Conservation (phyloP, 2,888 invertebrate genomes). For the Leptopilina myrica region DNA sequence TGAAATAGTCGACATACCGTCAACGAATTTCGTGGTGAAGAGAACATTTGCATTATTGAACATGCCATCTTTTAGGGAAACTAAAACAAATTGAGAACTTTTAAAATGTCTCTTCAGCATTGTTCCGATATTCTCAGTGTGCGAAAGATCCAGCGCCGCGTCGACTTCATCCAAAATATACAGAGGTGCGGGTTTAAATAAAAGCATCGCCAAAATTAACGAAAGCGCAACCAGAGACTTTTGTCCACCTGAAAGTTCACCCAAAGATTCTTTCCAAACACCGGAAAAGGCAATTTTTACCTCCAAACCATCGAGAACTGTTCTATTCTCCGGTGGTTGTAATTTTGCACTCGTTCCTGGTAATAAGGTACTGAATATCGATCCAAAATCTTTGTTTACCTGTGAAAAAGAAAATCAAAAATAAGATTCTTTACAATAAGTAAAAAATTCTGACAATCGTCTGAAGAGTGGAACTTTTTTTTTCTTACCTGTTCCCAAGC, state of each 20-base stretch:
- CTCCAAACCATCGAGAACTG: conserved; percentile 92
- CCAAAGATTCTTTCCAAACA: conserved; percentile 96
- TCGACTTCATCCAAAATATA: conserved; percentile 99
- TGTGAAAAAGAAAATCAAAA: conserved; percentile 58
- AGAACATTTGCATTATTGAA: conserved; percentile 99
- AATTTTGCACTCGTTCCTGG: conserved; percentile 94
- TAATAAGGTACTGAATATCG: conserved; percentile 93
- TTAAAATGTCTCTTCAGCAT: conserved; percentile 95
- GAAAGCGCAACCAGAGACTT: conserved; percentile 97
- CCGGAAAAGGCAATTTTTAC: conserved; percentile 94
- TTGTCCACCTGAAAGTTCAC: conserved; percentile 98
- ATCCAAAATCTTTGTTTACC: conserved; percentile 95
- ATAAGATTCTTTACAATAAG: too few species aligned
- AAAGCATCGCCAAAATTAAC: conserved; percentile 95
- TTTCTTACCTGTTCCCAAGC: conserved; percentile 84
- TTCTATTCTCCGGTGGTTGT: conserved; percentile 84
- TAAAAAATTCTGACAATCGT: too few species aligned
- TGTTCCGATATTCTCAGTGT: conserved; percentile 98
- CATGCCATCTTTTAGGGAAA: conserved; percentile 99
- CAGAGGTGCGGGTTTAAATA: conserved; percentile 98
- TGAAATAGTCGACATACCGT: conserved; percentile 94
- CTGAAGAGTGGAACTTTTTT: too few species aligned
- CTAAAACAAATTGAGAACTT: conserved; percentile 97
- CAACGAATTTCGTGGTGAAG: conserved; percentile 95
- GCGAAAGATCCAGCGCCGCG: conserved; percentile 97